phyloP scores from a whole-genome alignment of 1,140 invertebrate species.

The Microplitis mediator region DNA sequence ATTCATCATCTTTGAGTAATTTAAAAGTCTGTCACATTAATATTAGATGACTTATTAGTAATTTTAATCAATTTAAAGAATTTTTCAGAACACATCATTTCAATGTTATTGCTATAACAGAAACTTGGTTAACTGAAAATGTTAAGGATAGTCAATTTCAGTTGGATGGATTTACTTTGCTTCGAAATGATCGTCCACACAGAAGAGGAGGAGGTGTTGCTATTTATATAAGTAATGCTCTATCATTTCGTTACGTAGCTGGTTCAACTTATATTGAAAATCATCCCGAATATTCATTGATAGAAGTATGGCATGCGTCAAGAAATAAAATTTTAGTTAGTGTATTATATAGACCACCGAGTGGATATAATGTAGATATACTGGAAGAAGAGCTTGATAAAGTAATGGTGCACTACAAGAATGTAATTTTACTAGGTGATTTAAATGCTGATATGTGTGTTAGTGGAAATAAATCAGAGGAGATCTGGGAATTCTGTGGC shows the following conservation, averaged over 20 bases:
- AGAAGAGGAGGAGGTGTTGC: not conserved
- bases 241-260: not conserved
- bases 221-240: not conserved
- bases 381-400: constrained; percentile 2
- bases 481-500: not conserved
- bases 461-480: not conserved
- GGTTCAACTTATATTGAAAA: not conserved
- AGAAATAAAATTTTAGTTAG: constrained; percentile 11
- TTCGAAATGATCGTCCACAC: too few relatives aligned
- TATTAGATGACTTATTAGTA: too few relatives aligned
- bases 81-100: too few relatives aligned
- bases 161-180: too few relatives aligned
- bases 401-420: not conserved
- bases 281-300: not conserved
- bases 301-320: not conserved
- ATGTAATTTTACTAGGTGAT: constrained; percentile 4
- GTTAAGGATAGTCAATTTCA: too few relatives aligned
- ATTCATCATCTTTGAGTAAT: too few relatives aligned
- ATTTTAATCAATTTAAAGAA: too few relatives aligned
- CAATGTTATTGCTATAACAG: too few relatives aligned
- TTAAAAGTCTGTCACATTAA: too few relatives aligned
- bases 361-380: not conserved
- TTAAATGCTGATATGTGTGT: not conserved
- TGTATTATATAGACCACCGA: constrained; percentile 21
- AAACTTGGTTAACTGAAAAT: too few relatives aligned